Evolutionary conservation across 2,888 invertebrate species (phyloP).

Genomic region (Pammene aurita): DNA sequence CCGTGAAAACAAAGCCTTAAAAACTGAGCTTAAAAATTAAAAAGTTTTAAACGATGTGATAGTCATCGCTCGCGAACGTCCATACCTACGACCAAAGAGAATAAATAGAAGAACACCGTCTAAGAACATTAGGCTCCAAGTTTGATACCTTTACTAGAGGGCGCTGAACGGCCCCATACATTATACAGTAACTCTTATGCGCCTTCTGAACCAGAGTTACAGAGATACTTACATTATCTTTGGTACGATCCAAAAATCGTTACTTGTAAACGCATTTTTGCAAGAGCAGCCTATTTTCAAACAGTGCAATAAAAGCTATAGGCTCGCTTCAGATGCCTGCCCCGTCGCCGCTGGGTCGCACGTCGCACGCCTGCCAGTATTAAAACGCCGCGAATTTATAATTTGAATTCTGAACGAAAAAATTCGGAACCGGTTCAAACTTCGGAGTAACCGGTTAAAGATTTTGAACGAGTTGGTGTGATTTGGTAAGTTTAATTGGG

Average conservation of each 20-base stretch:
- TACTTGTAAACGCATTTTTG: constrained; percentile 53
- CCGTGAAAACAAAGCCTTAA: too few relatives aligned
- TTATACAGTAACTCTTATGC: too few relatives aligned
- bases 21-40: too few relatives aligned
- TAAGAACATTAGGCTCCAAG: too few relatives aligned
- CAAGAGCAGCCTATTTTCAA: constrained; percentile 55
- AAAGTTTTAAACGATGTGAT: too few relatives aligned
- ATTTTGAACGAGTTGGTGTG: constrained; percentile 34
- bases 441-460: constrained; percentile 32
- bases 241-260: constrained; percentile 6
- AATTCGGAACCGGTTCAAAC: constrained; percentile 38
- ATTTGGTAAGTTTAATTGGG: constrained; percentile 50
- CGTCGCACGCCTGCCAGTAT: constrained; percentile 55
- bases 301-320: constrained; percentile 54
- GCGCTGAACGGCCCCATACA: too few relatives aligned
- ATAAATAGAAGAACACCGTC: too few relatives aligned
- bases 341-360: constrained; percentile 55
- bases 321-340: constrained; percentile 65
- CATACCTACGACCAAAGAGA: too few relatives aligned
- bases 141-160: too few relatives aligned
- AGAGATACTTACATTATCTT: neutral
- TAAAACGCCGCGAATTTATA: constrained; percentile 47
- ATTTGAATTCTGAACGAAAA: constrained; percentile 48
- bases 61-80: too few relatives aligned
- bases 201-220: too few relatives aligned